phyloP scores from a whole-genome alignment of 2,888 invertebrate genomes.

The Drosophila atroscutellata region DNA sequence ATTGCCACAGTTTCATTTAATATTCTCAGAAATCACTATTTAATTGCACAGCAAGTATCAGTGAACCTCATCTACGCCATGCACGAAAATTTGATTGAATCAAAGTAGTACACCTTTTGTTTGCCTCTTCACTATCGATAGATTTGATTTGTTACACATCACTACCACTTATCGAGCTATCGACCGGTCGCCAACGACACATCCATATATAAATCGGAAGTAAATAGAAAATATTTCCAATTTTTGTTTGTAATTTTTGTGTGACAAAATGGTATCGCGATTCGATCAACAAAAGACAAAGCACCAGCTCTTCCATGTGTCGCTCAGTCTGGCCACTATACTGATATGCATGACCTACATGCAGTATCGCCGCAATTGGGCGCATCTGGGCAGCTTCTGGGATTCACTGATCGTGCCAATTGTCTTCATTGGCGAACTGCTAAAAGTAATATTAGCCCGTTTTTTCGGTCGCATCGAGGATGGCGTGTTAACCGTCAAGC shows the following conservation, averaged over 20 bases:
- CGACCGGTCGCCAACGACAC: constrained; percentile 30
- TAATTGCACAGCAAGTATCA: not conserved
- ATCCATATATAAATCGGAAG: constrained; percentile 30
- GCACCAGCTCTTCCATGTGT: constrained; percentile 84
- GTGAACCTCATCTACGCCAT: no score
- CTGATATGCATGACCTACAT: constrained; percentile 84
- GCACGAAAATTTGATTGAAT: not conserved
- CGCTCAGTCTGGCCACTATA: constrained; percentile 83
- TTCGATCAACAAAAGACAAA: constrained; percentile 84
- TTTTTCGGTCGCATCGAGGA: constrained; percentile 81
- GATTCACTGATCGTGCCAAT: constrained; percentile 83
- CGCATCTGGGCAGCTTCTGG: constrained; percentile 83
- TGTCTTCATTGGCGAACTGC: constrained; percentile 82
- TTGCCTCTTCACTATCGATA: constrained; percentile 18
- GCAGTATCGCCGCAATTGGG: constrained; percentile 83
- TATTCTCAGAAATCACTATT: not conserved
- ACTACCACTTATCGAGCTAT: constrained; percentile 10
- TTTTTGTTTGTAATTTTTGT: constrained; percentile 13
- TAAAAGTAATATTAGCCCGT: constrained; percentile 81
- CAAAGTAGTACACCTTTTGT: not conserved
- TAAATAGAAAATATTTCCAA: constrained; percentile 47
- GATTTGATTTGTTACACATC: constrained; percentile 17
- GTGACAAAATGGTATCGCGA: constrained; percentile 76
- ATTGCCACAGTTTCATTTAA: not conserved
- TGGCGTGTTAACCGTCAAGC: constrained; percentile 73